Percentiles rank a stretch among this genome's conserved stretches.
Evolutionary conservation across 2,797 vertebrate species (phyloP).

Genomic region (Sebastolobus alascanus): DNA sequence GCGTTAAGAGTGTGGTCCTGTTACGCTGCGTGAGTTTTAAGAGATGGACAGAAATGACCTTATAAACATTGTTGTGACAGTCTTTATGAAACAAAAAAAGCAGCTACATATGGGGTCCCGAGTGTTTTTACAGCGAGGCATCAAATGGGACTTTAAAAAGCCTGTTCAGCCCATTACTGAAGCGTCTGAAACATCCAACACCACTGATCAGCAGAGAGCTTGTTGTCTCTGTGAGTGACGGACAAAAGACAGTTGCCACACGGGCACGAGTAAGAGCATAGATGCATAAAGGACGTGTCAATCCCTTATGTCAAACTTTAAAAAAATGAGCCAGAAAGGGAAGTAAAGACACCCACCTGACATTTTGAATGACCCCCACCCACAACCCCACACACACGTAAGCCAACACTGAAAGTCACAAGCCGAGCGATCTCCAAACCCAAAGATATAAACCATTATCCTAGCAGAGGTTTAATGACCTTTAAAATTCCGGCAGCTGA

Average conservation of each 20-base stretch:
- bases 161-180: conserved; percentile 19
- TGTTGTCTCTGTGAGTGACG: conserved; percentile 25
- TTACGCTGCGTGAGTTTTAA: conserved; percentile 9
- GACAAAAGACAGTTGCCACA: conserved; percentile 38
- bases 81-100: conserved; percentile 10
- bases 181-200: not conserved
- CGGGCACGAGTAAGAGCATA: not conserved
- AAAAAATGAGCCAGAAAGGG: conserved; percentile 14
- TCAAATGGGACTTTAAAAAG: conserved; percentile 30
- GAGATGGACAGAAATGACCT: conserved; percentile 22
- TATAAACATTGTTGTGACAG: conserved; percentile 22
- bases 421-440: conserved; percentile 24
- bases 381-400: conserved; percentile 26
- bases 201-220: conserved; percentile 1
- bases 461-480: conserved; percentile 37
- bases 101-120: not conserved
- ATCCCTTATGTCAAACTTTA: conserved; percentile 22
- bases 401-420: conserved; percentile 31
- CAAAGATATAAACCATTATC: conserved; percentile 53
- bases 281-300: conserved; percentile 38
- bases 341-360: conserved; percentile 60
- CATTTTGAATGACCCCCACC: conserved; percentile 51
- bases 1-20: conserved; percentile 30
- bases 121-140: conserved; percentile 39
- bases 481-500: conserved; percentile 50